Base-by-base conservation (phyloP, 2,113 vertebrate genomes). In the Petrocephalus microphthalmus region DNA sequence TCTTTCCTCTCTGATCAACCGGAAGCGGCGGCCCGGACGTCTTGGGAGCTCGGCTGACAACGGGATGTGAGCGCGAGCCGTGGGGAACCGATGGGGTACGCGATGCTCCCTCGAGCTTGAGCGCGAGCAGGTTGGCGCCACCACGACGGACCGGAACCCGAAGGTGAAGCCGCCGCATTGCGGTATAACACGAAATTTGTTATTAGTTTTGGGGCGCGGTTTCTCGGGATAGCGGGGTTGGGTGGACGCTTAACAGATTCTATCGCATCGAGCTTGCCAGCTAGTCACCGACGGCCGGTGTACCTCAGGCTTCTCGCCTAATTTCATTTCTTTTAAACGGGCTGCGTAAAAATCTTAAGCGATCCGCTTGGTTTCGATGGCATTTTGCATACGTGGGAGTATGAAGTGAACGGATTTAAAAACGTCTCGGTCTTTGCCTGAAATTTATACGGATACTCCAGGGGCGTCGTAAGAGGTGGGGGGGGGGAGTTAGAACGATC, bases 1-100 rank as follows among this genome's bases (percentile, higher is more conserved):
- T 25, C 42, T 54, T 88, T 82, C 87, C 78, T 60, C 57, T 78
- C n/a, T 81, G 49, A 54, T n/a, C 51, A 60, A 20, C 87, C 87
- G 87, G 87, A 88, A 88, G 87, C 87, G 52, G 87, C 87, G 20
- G 10, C 25, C 42, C 52, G 87, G 19, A 42, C 15, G 67, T 56
- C 33, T 78, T 52, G 81, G 74, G 74, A 88, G 53, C 52, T 60
- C 53, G 5, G 84, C 78, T 82, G 52, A 84, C 74, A 13, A 60
- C 87, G 78, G 87, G 78, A 88, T 83, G 87, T n/a, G 83, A 82
- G 11, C 82, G 74, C 52, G 53, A 49, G 54, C 51, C 17, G 5
- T 33, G n/a, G 87, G 25, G 49, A 54, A n/a, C 22, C 47, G 51
- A 81, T 83, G 81, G 29, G 86, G 87, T 67, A 81, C 25, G 51